phyloP scores from a whole-genome alignment of 2,888 invertebrate species.

The Chymomyza amoena region DNA sequence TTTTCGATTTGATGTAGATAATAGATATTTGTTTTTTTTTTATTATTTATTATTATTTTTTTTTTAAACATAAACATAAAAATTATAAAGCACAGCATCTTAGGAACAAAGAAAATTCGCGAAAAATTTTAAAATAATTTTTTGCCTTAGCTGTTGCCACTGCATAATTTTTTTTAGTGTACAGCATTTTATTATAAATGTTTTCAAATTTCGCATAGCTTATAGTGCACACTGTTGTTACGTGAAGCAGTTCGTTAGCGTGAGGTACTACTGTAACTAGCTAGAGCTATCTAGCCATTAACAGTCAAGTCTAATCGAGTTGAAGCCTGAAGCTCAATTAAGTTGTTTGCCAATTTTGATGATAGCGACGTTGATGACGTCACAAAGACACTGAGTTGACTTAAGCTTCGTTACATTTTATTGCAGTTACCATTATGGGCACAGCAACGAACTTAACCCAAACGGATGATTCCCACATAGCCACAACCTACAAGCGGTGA shows the following conservation, averaged over 20 bases:
- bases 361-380: neutral
- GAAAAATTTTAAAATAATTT: too few relatives aligned
- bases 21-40: too few relatives aligned
- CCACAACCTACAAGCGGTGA: slow-evolving; percentile 73
- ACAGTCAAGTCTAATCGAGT: neutral
- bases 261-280: neutral
- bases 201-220: too few relatives aligned
- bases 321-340: slow-evolving; percentile 9
- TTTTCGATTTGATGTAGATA: too few relatives aligned
- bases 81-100: too few relatives aligned
- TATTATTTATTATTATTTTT: too few relatives aligned
- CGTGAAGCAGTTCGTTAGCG: neutral
- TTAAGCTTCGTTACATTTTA: slow-evolving; percentile 31
- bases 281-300: neutral
- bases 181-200: too few relatives aligned
- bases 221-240: neutral
- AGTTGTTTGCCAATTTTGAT: slow-evolving; percentile 5
- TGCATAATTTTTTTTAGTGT: too few relatives aligned
- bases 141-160: too few relatives aligned
- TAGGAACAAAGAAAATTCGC: too few relatives aligned
- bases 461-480: slow-evolving; percentile 72
- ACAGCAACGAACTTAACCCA: slow-evolving; percentile 73
- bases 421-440: slow-evolving; percentile 76
- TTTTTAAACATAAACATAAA: too few relatives aligned
- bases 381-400: slow-evolving; percentile 11